These are phyloP conservation scores for Orgyia antiqua DNA, from an alignment of 2,888 invertebrate species.

Conservation along the genomic window DNA sequence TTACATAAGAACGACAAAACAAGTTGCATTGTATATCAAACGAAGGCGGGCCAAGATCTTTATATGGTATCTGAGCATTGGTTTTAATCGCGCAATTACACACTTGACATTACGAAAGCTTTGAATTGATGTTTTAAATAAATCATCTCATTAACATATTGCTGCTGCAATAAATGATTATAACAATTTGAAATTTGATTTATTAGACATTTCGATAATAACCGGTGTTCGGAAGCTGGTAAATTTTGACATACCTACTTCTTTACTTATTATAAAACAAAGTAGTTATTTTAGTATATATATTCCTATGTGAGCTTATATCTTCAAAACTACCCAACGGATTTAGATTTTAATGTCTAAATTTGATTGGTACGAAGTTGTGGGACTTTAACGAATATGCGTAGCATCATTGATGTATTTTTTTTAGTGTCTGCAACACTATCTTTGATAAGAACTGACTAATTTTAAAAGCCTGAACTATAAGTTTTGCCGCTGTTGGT, in stretches of 20 bases:
- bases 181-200: neutral
- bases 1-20: conserved; percentile 18
- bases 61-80: conserved; percentile 21
- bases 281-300: too few species aligned
- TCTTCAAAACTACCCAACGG: too few species aligned
- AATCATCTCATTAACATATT: conserved; percentile 8
- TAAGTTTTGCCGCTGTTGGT: too few species aligned
- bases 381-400: too few species aligned
- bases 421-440: too few species aligned
- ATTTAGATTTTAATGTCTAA: too few species aligned
- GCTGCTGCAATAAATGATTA: neutral
- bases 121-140: conserved; percentile 7
- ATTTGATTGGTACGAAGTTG: too few species aligned
- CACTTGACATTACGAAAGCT: conserved; percentile 14
- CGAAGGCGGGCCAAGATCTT: conserved; percentile 24
- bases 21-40: conserved; percentile 26
- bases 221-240: neutral
- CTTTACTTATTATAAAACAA: too few species aligned
- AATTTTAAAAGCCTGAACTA: too few species aligned
- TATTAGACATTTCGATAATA: neutral
- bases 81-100: conserved; percentile 20
- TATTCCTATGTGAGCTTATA: too few species aligned
- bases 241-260: neutral
- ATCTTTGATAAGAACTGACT: too few species aligned
- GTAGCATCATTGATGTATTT: too few species aligned